These are phyloP conservation scores for Microplitis mediator DNA, from an alignment of 1,140 invertebrate genomes.

Conservation along the genomic window DNA sequence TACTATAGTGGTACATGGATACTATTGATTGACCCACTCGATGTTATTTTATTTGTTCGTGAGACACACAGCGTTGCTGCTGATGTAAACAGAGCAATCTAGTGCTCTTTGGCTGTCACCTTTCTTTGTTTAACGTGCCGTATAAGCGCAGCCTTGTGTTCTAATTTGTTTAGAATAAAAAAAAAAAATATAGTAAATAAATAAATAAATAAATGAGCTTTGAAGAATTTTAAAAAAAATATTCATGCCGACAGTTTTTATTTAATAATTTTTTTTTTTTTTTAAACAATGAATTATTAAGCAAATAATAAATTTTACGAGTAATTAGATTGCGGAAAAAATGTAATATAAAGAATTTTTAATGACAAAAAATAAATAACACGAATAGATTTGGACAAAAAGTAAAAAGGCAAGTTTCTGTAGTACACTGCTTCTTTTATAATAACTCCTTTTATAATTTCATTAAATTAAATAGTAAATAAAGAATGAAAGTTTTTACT, in stretches of 20 bases:
- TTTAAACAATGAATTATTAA: too few species aligned
- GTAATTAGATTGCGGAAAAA: background rate
- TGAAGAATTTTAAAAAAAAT: background rate
- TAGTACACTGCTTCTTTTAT: too few species aligned
- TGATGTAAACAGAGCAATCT: constrained; percentile 5
- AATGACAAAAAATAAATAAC: constrained; percentile 4
- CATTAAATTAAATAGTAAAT: too few species aligned
- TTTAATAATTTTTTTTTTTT: too few species aligned
- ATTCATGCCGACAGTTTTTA: too few species aligned
- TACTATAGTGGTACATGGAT: background rate
- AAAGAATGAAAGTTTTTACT: too few species aligned
- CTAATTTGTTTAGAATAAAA: constrained; percentile 5
- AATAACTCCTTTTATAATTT: too few species aligned
- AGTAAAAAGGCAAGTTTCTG: too few species aligned
- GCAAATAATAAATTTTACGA: too few species aligned
- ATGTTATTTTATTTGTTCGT: constrained; percentile 3
- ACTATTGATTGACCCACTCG: constrained; percentile 11
- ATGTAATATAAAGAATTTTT: background rate
- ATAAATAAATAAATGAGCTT: background rate
- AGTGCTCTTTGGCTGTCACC: background rate
- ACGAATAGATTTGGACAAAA: background rate
- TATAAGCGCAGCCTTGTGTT: background rate
- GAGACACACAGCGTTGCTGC: background rate
- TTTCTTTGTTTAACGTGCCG: constrained; percentile 5
- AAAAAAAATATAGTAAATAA: background rate